Conservation (phyloP, 2,888 invertebrate species). For the Pristionchus japonicus region DNA sequence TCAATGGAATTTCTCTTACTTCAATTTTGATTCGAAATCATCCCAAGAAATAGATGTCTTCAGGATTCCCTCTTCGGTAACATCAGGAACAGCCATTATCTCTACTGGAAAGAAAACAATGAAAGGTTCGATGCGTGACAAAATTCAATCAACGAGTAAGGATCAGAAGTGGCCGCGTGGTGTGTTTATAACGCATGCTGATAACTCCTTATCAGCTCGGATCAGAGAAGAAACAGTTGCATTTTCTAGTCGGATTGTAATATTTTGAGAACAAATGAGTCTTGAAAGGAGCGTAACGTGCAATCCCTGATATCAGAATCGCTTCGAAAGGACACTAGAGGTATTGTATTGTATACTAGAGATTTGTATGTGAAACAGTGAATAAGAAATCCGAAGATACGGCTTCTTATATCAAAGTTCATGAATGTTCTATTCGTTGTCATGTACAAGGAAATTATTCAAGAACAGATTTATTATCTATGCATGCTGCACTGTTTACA, state of each 20-base stretch:
- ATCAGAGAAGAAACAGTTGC: not conserved
- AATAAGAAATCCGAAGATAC: too few species aligned
- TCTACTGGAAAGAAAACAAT: not conserved
- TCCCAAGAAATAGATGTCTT: not conserved
- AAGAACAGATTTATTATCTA: not conserved
- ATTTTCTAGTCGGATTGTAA: not conserved
- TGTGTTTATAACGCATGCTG: not conserved
- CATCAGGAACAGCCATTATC: not conserved
- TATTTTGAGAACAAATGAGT: not conserved
- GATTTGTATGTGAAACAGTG: too few species aligned
- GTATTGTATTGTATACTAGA: too few species aligned
- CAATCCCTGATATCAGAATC: too few species aligned
- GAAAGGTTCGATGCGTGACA: not conserved
- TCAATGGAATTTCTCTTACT: not conserved
- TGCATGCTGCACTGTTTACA: not conserved
- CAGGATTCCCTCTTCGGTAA: not conserved
- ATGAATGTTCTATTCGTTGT: too few species aligned
- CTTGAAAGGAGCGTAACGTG: too few species aligned
- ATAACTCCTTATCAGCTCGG: not conserved
- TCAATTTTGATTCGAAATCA: not conserved
- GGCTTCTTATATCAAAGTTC: too few species aligned
- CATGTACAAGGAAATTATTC: too few species aligned
- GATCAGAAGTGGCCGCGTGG: not conserved
- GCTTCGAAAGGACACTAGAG: too few species aligned
- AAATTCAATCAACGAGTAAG: not conserved